Percentiles rank a stretch among this genome's conserved stretches.
Evolutionary conservation across 2,888 invertebrate genomes (phyloP).

Genomic region (Dryobotodes eremita): DNA sequence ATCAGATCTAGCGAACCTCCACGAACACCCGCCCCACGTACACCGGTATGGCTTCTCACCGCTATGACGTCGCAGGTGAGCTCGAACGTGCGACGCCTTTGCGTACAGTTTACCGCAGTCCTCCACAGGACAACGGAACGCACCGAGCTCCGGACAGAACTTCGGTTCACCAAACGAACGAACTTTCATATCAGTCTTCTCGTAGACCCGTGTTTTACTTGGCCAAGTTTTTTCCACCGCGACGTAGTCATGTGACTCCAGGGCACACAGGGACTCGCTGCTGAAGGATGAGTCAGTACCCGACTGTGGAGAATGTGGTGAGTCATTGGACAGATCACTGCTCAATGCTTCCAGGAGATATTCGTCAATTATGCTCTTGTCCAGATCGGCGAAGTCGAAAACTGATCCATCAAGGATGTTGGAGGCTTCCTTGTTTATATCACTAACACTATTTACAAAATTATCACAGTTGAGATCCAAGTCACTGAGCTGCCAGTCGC

Average conservation of each 20-base stretch:
- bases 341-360: constrained; percentile 83
- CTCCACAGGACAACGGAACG: constrained; percentile 93
- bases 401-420: constrained; percentile 76
- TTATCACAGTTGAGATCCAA: constrained; percentile 84
- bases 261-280: constrained; percentile 75
- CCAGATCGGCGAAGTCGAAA: constrained; percentile 86
- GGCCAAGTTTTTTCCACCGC: constrained; percentile 70
- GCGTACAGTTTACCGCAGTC: constrained; percentile 96
- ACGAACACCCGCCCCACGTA: constrained; percentile 95
- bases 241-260: constrained; percentile 76
- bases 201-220: constrained; percentile 64
- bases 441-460: constrained; percentile 82
- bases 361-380: constrained; percentile 85
- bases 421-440: constrained; percentile 79
- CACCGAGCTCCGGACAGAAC: constrained; percentile 88
- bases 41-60: constrained; percentile 95
- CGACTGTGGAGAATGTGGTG: constrained; percentile 75
- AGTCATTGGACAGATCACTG: constrained; percentile 80
- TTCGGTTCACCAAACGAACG: constrained; percentile 85
- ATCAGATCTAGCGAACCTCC: constrained; percentile 98
- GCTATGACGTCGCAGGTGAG: constrained; percentile 96
- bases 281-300: constrained; percentile 75
- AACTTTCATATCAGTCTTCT: constrained; percentile 73
- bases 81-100: constrained; percentile 97
- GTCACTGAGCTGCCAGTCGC: constrained; percentile 84